Conservation (phyloP, 2,113 vertebrate species). For the Osmerus eperlanus region DNA sequence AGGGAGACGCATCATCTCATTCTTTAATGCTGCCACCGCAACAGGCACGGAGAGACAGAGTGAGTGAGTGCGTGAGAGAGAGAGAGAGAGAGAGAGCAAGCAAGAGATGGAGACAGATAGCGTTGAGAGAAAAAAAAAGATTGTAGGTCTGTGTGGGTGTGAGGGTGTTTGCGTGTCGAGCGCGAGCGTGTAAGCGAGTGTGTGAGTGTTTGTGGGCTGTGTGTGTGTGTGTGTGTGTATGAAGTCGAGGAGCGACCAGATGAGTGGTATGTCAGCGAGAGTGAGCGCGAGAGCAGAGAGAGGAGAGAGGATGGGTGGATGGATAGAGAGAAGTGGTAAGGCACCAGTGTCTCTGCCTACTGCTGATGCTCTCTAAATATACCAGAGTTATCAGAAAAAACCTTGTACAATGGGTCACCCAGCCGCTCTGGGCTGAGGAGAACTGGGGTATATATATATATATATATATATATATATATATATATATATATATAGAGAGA, state of each 20-base stretch:
- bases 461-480: too few relatives aligned
- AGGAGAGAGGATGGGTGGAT: slow-evolving; percentile 11
- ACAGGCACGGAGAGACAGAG: background rate
- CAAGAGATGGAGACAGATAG: background rate
- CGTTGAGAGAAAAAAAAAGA: too few relatives aligned
- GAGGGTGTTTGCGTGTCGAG: too few relatives aligned
- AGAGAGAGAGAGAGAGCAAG: background rate
- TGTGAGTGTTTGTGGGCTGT: too few relatives aligned
- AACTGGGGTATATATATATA: too few relatives aligned
- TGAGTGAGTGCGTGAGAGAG: slow-evolving; percentile 6
- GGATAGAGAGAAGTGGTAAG: background rate
- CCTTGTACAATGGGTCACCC: slow-evolving; percentile 17
- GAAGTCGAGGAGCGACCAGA: too few relatives aligned
- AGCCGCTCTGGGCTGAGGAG: too few relatives aligned
- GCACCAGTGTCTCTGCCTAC: slow-evolving; percentile 8
- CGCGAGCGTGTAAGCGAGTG: too few relatives aligned
- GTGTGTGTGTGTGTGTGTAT: too few relatives aligned
- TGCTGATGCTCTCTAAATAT: slow-evolving; percentile 15
- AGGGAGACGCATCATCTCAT: slow-evolving; percentile 80
- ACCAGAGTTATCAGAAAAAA: slow-evolving; percentile 14
- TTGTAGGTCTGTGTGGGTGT: too few relatives aligned
- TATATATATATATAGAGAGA: background rate
- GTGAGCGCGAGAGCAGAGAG: slow-evolving; percentile 13
- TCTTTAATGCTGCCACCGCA: slow-evolving; percentile 14
- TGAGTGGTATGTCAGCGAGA: slow-evolving; percentile 1